These are phyloP conservation scores for Lordiphosa stackelbergi DNA, from an alignment of 1,140 invertebrate species.

Conservation along the genomic window DNA sequence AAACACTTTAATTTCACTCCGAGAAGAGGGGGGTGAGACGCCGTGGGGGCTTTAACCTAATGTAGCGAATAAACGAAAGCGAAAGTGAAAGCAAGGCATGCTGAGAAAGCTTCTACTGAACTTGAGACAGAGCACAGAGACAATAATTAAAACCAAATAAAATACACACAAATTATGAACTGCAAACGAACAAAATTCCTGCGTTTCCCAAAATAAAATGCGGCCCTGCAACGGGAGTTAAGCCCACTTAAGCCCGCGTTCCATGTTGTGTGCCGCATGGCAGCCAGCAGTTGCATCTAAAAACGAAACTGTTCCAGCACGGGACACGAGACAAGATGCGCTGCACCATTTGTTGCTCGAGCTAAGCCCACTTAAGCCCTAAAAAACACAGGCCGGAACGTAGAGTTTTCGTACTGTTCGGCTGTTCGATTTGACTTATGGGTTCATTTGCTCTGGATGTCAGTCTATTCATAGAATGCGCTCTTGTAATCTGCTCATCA, in stretches of 20 bases:
- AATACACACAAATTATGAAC: slow-evolving; percentile 49
- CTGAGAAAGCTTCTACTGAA: slow-evolving; percentile 20
- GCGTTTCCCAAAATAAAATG: slow-evolving; percentile 34
- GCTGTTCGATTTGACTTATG: slow-evolving; percentile 74
- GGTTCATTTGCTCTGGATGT: slow-evolving; percentile 71
- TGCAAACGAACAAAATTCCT: slow-evolving; percentile 17
- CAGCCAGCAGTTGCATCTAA: slow-evolving; percentile 38
- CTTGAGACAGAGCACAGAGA: slow-evolving; percentile 25
- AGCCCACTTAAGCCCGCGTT: slow-evolving; percentile 71
- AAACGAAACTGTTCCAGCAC: slow-evolving; percentile 66
- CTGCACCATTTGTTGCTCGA: slow-evolving; percentile 66
- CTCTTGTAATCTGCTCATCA: slow-evolving; percentile 45
- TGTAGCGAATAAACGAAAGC: background rate
- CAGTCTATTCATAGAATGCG: slow-evolving; percentile 61
- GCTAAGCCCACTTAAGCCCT: slow-evolving; percentile 71
- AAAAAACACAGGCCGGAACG: slow-evolving; percentile 55
- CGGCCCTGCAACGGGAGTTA: slow-evolving; percentile 42
- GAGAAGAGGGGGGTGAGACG: background rate
- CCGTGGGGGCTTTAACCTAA: background rate
- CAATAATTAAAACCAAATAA: slow-evolving; percentile 46
- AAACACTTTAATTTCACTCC: slow-evolving; percentile 60
- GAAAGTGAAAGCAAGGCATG: slow-evolving; percentile 12
- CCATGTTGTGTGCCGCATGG: slow-evolving; percentile 53
- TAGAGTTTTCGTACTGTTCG: slow-evolving; percentile 24
- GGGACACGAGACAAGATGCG: slow-evolving; percentile 34